Conservation (phyloP, 2,888 invertebrate species). For the Conchocele bisecta region DNA sequence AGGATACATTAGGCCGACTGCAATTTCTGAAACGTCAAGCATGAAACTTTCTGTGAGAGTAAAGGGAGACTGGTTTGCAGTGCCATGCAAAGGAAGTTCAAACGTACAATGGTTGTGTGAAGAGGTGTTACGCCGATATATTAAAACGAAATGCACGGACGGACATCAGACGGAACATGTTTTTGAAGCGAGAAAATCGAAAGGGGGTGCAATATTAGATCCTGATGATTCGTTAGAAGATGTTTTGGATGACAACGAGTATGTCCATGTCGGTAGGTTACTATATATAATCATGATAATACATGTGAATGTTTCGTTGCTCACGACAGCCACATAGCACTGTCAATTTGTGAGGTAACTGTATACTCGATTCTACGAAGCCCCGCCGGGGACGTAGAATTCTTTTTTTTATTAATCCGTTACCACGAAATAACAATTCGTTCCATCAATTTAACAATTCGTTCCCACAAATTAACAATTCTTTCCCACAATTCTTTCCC, state of each 20-base stretch:
- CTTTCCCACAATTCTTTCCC: no score
- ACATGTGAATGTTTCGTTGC: no score
- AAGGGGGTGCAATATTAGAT: conserved; percentile 86
- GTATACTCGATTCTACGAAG: no score
- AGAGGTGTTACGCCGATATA: conserved; percentile 84
- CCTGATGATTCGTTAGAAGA: conserved; percentile 85
- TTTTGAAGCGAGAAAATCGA: conserved; percentile 85
- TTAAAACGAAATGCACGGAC: conserved; percentile 81
- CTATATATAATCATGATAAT: background rate
- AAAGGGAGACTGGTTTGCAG: conserved; percentile 86
- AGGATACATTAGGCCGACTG: no score
- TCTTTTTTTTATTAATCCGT: no score
- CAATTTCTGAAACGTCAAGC: no score
- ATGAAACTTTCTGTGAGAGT: conserved; percentile 86
- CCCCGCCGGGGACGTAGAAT: no score
- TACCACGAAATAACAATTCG: no score
- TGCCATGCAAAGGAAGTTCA: conserved; percentile 84
- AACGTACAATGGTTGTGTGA: conserved; percentile 85
- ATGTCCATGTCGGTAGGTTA: conserved; percentile 85
- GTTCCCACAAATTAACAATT: no score
- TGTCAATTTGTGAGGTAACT: no score
- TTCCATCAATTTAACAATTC: no score
- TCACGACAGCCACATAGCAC: no score
- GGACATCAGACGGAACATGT: conserved; percentile 69
- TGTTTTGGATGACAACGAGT: conserved; percentile 86